These are phyloP conservation scores for Chymomyza fuscimana DNA, from an alignment of 2,888 invertebrate genomes.

Conservation along the genomic window DNA sequence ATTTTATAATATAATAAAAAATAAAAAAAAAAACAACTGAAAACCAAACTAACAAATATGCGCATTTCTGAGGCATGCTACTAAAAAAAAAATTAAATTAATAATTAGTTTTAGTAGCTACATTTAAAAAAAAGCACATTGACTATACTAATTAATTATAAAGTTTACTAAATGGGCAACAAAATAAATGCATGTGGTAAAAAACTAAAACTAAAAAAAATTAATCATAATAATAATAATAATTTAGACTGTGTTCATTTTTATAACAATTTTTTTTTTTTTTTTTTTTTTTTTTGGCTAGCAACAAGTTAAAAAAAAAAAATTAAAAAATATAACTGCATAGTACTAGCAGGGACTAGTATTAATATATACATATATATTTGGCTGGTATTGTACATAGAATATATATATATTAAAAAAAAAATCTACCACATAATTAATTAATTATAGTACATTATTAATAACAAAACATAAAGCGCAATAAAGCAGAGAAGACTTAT, in stretches of 20 bases:
- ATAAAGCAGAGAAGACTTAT: conserved; percentile 63
- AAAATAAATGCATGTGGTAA: background rate
- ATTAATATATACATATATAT: conserved; percentile 2
- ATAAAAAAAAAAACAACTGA: background rate
- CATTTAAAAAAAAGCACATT: too few relatives aligned
- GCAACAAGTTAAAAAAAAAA: background rate
- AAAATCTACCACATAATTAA: too few relatives aligned
- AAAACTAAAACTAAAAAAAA: background rate
- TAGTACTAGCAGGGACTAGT: background rate
- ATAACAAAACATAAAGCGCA: background rate
- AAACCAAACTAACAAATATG: background rate
- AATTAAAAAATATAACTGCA: background rate
- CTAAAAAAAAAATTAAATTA: background rate
- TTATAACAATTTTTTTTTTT: background rate
- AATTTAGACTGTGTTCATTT: background rate
- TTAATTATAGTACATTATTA: background rate
- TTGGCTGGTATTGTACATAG: background rate
- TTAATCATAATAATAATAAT: background rate
- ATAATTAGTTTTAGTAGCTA: background rate
- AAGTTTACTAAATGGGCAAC: background rate
- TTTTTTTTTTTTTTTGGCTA: too few relatives aligned
- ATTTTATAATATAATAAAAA: background rate
- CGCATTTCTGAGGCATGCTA: background rate
- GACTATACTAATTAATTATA: background rate
- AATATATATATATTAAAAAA: too few relatives aligned